Evolutionary conservation across 2,113 vertebrate species (phyloP).

Genomic region (Dromas ardeola): DNA sequence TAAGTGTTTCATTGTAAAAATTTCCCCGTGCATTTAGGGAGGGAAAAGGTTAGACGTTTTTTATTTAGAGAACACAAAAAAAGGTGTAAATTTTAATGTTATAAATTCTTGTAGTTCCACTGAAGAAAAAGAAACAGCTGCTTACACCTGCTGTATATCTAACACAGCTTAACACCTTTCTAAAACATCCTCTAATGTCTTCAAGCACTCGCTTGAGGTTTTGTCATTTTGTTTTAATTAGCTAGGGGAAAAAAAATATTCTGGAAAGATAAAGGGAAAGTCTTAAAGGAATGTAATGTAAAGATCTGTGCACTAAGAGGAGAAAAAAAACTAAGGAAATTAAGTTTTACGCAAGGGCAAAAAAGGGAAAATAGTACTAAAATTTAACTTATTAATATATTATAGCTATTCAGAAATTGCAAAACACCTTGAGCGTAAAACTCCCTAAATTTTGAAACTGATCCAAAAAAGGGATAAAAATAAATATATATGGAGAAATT

Average conservation of each 20-base stretch:
- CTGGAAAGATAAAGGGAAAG: neutral
- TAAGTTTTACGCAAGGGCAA: neutral
- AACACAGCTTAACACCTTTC: neutral
- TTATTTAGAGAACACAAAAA: neutral
- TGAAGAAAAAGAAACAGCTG: neutral
- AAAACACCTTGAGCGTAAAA: neutral
- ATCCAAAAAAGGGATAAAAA: neutral
- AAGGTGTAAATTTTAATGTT: neutral
- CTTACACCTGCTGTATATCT: neutral
- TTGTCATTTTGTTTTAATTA: neutral
- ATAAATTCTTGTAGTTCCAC: neutral
- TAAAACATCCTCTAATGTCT: neutral
- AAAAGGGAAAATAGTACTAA: neutral
- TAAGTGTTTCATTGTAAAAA: neutral
- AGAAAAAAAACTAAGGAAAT: neutral
- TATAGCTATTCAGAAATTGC: neutral
- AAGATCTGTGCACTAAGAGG: neutral
- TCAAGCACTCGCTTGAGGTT: neutral
- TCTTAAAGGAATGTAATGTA: neutral
- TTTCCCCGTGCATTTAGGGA: neutral
- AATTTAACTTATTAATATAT: neutral
- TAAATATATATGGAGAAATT: neutral
- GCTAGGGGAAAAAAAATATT: accelerated
- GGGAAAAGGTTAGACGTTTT: neutral
- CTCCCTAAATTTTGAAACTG: neutral